Percentiles rank a stretch among this genome's conserved stretches.
phyloP scores from a whole-genome alignment of 2,888 invertebrate species.

The Scaptomyza flava region DNA sequence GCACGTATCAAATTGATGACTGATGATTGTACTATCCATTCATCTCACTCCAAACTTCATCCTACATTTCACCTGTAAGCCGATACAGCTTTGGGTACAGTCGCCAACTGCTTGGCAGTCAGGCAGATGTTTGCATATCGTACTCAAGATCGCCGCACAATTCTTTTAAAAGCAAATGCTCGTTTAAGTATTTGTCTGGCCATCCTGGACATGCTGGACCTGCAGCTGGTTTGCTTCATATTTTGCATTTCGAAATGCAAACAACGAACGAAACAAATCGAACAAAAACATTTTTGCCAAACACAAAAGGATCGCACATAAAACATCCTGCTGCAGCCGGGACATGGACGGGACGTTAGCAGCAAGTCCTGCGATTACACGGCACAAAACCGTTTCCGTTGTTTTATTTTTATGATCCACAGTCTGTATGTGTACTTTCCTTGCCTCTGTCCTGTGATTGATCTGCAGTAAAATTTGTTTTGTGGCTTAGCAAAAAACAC shows the following conservation, averaged over 20 bases:
- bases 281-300: conserved; percentile 44
- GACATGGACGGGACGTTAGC: conserved; percentile 45
- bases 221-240: conserved; percentile 53
- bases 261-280: conserved; percentile 43
- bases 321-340: conserved; percentile 45
- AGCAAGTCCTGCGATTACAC: conserved; percentile 49
- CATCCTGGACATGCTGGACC: conserved; percentile 30
- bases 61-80: conserved; percentile 41
- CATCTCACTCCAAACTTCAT: not conserved
- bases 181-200: conserved; percentile 15
- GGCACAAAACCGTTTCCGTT: conserved; percentile 55
- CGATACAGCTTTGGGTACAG: conserved; percentile 55
- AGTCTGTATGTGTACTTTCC: not conserved
- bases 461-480: conserved; percentile 65
- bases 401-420: conserved; percentile 48
- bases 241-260: conserved; percentile 76
- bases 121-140: conserved; percentile 78
- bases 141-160: conserved; percentile 59
- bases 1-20: conserved; percentile 71
- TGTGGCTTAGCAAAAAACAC: conserved; percentile 58
- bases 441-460: conserved; percentile 51
- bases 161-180: conserved; percentile 58
- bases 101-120: conserved; percentile 28
- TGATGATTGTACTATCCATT: conserved; percentile 33
- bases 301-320: conserved; percentile 54